Percentiles rank a stretch among this genome's conserved stretches.
Evolutionary conservation across 2,797 vertebrate species (phyloP).

Genomic region (Trichosurus vulpecula): DNA sequence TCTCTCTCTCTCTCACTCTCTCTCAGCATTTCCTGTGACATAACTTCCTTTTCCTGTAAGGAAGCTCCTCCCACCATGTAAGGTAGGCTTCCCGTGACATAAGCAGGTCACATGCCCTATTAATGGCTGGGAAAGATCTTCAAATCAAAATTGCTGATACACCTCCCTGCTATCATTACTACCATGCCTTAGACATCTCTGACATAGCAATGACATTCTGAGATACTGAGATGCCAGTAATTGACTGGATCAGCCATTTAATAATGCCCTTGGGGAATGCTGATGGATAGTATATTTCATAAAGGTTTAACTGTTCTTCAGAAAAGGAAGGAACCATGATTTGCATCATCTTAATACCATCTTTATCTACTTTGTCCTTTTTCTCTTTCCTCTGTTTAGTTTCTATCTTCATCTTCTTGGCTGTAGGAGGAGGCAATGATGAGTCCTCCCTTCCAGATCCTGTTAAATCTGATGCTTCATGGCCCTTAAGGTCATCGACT

Average conservation of each 20-base stretch:
- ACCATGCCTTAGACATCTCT: conserved; percentile 91
- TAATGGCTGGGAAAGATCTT: too few species aligned
- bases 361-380: conserved; percentile 96
- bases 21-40: too few species aligned
- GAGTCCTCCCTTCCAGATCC: conserved; percentile 87
- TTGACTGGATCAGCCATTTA: conserved; percentile 98
- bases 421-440: conserved; percentile 78
- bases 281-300: conserved; percentile 93
- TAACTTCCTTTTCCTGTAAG: too few species aligned
- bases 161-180: conserved; percentile 76
- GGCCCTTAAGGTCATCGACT: conserved; percentile 72
- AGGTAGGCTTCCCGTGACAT: too few species aligned
- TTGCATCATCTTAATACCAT: conserved; percentile 99
- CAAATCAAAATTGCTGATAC: too few species aligned
- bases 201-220: conserved; percentile 99
- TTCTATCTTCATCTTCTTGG: conserved; percentile 79
- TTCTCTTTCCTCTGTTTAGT: conserved; percentile 96
- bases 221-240: conserved; percentile 96
- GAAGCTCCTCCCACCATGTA: too few species aligned
- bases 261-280: conserved; percentile 98
- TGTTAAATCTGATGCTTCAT: conserved; percentile 69
- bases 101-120: too few species aligned
- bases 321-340: conserved; percentile 98
- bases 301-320: conserved; percentile 97
- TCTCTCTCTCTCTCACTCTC: too few species aligned